Percentiles rank a stretch among this genome's conserved stretches.
phyloP scores from a whole-genome alignment of 2,797 vertebrate genomes.

The Xiphorhynchus erythropygius region DNA sequence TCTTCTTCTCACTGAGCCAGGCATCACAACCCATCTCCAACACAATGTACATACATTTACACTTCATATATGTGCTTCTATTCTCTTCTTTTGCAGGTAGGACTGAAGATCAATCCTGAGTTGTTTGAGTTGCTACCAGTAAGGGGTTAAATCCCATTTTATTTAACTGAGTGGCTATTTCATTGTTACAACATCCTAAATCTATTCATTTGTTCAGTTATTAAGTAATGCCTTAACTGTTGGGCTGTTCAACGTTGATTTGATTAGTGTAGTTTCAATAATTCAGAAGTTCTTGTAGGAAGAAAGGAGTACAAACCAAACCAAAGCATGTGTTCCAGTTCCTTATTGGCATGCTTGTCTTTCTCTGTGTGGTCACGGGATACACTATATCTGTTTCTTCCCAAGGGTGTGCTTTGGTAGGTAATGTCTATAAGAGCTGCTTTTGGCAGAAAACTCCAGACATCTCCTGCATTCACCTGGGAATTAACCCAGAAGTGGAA shows the following conservation, averaged over 20 bases:
- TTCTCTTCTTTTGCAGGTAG: not conserved
- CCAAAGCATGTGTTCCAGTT: not conserved
- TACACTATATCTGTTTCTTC: not conserved
- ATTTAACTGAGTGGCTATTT: not conserved
- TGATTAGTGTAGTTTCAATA: not conserved
- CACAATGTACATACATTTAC: not conserved
- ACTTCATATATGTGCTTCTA: not conserved
- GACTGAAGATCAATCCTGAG: not conserved
- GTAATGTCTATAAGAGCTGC: not conserved
- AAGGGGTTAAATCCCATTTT: not conserved
- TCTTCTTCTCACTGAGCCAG: not conserved
- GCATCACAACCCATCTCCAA: not conserved
- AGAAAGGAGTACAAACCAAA: not conserved
- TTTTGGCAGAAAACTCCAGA: not conserved
- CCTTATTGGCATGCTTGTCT: not conserved
- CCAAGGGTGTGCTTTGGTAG: not conserved
- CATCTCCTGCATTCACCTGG: not conserved
- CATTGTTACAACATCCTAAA: not conserved
- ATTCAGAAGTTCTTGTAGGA: not conserved
- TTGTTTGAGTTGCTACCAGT: not conserved
- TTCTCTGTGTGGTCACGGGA: accelerated
- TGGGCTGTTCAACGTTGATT: not conserved
- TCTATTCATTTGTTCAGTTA: not conserved
- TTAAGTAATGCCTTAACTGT: not conserved
- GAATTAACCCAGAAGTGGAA: not conserved